Conservation (phyloP, 1,140 invertebrate genomes). For the silkworm (Bombyx mori) region DNA sequence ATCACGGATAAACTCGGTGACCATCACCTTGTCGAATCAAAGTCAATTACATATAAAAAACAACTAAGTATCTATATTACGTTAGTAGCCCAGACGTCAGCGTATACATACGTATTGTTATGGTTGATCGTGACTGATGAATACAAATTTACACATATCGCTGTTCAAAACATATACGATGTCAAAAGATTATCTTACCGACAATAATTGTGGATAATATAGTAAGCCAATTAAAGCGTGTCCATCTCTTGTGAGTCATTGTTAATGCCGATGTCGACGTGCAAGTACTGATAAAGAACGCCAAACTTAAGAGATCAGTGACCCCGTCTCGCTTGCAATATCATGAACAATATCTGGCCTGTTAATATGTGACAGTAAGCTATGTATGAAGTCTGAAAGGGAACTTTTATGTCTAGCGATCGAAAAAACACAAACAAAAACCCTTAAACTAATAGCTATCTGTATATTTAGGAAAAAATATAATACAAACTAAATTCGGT, state of each 20-base stretch:
- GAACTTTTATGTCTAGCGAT: too few species aligned
- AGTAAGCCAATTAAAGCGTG: constrained; percentile 11
- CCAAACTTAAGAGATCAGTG: constrained; percentile 1
- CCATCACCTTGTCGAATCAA: background rate
- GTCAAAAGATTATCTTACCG: constrained; percentile 6
- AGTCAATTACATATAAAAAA: too few species aligned
- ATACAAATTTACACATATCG: background rate
- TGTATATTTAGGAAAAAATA: too few species aligned
- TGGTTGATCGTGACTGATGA: background rate
- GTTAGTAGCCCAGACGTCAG: too few species aligned
- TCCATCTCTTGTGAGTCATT: constrained; percentile 9
- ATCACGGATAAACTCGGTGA: constrained; percentile 11
- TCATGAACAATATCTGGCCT: background rate
- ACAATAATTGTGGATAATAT: background rate
- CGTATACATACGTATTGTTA: too few species aligned
- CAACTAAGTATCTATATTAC: too few species aligned
- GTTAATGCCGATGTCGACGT: constrained; percentile 1
- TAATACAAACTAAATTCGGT: too few species aligned
- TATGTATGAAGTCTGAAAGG: too few species aligned
- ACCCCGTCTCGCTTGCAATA: background rate
- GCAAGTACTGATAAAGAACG: constrained; percentile 4
- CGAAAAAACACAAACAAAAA: too few species aligned
- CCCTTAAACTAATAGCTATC: too few species aligned
- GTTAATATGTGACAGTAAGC: too few species aligned
- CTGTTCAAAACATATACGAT: background rate